phyloP scores from a whole-genome alignment of 1,140 invertebrate genomes.

The Drosophila santomea region DNA sequence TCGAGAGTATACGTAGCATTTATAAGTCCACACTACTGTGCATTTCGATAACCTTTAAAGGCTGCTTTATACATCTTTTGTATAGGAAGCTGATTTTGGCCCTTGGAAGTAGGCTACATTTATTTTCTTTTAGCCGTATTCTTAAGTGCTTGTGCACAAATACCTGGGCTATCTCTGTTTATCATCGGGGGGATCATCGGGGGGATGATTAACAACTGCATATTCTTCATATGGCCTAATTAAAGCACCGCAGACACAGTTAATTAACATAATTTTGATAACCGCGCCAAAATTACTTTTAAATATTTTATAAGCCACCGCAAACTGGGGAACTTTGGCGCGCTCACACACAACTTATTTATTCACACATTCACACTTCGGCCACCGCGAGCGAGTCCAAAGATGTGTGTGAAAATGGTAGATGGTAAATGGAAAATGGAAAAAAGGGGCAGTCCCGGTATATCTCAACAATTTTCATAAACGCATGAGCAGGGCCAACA shows the following conservation, averaged over 20 bases:
- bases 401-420: background rate
- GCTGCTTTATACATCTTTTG: too few species aligned
- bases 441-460: conserved; percentile 18
- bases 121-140: background rate
- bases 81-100: conserved; percentile 1
- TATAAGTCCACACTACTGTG: too few species aligned
- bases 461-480: conserved; percentile 68
- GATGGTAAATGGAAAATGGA: background rate
- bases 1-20: too few species aligned
- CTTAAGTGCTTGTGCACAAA: background rate
- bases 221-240: conserved; percentile 55
- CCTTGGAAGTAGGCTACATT: conserved; percentile 42
- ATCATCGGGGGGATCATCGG: background rate
- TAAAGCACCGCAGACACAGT: conserved; percentile 62
- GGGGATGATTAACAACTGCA: background rate
- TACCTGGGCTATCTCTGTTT: background rate
- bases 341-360: conserved; percentile 30
- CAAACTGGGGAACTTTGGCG: conserved; percentile 39
- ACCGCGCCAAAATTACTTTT: conserved; percentile 69
- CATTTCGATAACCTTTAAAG: too few species aligned
- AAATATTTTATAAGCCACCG: conserved; percentile 72
- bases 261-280: conserved; percentile 73
- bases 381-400: conserved; percentile 22
- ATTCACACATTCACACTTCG: conserved; percentile 53
- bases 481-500: conserved; percentile 33